Evolutionary conservation across 2,797 vertebrate species (phyloP).

Genomic region (Chromobotia macracanthus): DNA sequence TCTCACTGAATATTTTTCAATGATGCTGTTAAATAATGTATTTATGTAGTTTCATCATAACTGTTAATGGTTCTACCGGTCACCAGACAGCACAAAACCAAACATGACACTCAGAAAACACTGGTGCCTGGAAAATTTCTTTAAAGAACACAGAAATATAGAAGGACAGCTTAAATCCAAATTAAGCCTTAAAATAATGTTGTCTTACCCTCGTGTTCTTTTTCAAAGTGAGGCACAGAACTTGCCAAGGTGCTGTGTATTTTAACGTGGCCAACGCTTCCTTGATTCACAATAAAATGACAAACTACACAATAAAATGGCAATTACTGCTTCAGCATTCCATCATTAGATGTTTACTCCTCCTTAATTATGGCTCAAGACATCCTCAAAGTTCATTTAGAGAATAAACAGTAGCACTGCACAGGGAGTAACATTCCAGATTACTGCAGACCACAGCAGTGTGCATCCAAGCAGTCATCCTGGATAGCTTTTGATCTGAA

Average conservation of each 20-base stretch:
- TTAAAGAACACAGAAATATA: neutral
- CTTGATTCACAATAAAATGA: slow-evolving; percentile 35
- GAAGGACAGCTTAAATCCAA: neutral
- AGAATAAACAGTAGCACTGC: neutral
- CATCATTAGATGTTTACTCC: slow-evolving; percentile 43
- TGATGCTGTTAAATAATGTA: too few relatives aligned
- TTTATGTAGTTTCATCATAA: too few relatives aligned
- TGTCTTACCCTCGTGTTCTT: slow-evolving; percentile 57
- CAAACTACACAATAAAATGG: slow-evolving; percentile 25
- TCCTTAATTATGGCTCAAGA: slow-evolving; percentile 55
- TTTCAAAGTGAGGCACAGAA: slow-evolving; percentile 77
- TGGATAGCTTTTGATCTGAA: slow-evolving; percentile 67
- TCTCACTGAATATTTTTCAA: neutral
- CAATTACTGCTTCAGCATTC: slow-evolving; percentile 40
- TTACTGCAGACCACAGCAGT: neutral
- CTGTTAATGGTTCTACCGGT: neutral
- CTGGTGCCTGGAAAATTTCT: neutral
- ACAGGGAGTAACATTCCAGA: slow-evolving; percentile 46
- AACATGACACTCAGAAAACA: neutral
- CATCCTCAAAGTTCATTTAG: slow-evolving; percentile 35
- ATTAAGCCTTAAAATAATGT: neutral
- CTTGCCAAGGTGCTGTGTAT: slow-evolving; percentile 78
- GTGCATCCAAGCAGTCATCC: slow-evolving; percentile 57
- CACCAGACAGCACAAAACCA: neutral
- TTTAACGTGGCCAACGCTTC: slow-evolving; percentile 72